Base-by-base conservation (phyloP, 2,888 invertebrate genomes). In the Ochropleura plecta region DNA sequence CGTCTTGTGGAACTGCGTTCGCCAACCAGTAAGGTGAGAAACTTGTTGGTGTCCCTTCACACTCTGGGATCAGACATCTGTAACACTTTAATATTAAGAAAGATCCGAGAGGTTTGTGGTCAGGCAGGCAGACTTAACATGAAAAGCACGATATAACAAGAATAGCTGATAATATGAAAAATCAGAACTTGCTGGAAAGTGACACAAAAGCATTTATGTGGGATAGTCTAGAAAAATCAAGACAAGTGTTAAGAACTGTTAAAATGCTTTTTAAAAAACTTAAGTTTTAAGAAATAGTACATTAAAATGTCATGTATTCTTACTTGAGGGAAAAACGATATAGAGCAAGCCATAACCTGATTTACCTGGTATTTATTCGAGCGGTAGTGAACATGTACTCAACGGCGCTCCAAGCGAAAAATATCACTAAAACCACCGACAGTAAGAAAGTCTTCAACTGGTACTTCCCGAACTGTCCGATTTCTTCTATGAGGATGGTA, bases 21-120 rank as follows among this genome's bases (percentile, higher is more conserved):
- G 90, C 80, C 44, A 97, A 83, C 97, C 97, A 97, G 0, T 91
- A 67, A 0, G 95, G 94, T 10, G 91, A 79, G 84, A 94, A 96
- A 40, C 90, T 89, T 1, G 91, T 79, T 5, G 88, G 75, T 3
- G 73, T 79, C 5, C 79, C 75, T 69, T 94, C 94, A 67, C 94
- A 94, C 75, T 93, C 93, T 0, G 91, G 91, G 8, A 94, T 93
- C 9, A 91, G 66, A 70, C 94, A 94, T 84, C 94, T 94, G 57
- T 8, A 85, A 30, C 3, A 72, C 8, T 14, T 6, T 16, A 63
- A 5, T 42, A 8, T 6, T 1, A 14, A 44, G 4, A 46, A 16
- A 49, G 9, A 40, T 66, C 9, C 14, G 9, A 30, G 30, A 30
- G 30, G 30, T 30, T 30, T 30, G 30, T 30, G 30, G n/a, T n/a